Base-by-base conservation (phyloP, 1,140 invertebrate species). In the Armadillidium nasatum region DNA sequence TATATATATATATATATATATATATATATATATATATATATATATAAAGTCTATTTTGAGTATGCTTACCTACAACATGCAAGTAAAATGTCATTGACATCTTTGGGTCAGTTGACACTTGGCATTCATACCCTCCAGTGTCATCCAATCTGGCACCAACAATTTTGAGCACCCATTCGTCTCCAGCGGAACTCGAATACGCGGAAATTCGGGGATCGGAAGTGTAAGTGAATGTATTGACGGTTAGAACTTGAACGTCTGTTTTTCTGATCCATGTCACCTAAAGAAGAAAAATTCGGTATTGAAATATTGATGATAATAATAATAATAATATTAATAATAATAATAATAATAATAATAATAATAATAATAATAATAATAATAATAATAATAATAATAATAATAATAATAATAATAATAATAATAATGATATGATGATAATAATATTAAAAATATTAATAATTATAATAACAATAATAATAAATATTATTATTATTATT, bases 201-300 rank as follows among this genome's bases (percentile, higher is more conserved):
- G 94, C 91, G 71, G 91, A 91, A 85, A 94, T 95, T 79, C 94
- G 86, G 60, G 88, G 91, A 84, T 95, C 94, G 0, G 92, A 92
- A 0, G 93, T 94, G 84, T 94, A 95, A 13, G 92, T 93, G 84
- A 91, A 91, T 76, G 92, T 90, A 82, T 91, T 91, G 0, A 92
- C 93, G 0, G 93, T 95, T 73, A 96, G 86, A 83, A 95, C 94
- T 84, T 95, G 93, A 33, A 95, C 87, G 85, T 96, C 93, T 11
- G 92, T 87, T 83, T 94, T 93, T 11, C 94, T 87, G 89, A 96
- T 95, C 93, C 94, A 95, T 0, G 93, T 95, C 66, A 95, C 91
- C 93, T 95, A 86, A 1, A 6, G 6, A 33, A 33, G 33, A 33
- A 33, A 33, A 33, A 33, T 33, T 33, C 6, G 33, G 33, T 33